These are phyloP conservation scores for Gila robusta DNA, from an alignment of 2,797 vertebrate genomes.

Conservation along the genomic window DNA sequence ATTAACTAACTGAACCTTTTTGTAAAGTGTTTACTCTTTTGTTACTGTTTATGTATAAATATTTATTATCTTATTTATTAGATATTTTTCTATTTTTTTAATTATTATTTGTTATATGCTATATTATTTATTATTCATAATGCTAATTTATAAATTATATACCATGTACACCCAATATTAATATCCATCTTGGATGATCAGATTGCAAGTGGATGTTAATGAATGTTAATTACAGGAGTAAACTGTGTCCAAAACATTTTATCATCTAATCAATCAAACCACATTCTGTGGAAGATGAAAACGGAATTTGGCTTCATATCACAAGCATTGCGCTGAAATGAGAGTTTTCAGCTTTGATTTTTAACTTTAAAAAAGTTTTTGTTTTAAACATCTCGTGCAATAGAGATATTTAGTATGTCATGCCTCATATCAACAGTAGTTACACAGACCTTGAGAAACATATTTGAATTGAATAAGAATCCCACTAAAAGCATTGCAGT, in stretches of 20 bases:
- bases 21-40: neutral
- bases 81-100: too few relatives aligned
- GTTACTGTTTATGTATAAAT: neutral
- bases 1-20: neutral
- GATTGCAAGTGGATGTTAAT: neutral
- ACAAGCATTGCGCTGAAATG: neutral
- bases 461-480: neutral
- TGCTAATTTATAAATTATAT: neutral
- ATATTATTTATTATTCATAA: neutral
- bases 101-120: neutral
- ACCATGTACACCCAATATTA: neutral
- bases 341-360: neutral
- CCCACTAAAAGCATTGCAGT: neutral
- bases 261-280: neutral
- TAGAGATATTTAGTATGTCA: neutral
- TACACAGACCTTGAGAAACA: neutral
- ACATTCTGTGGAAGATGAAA: neutral
- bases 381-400: too few relatives aligned
- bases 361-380: too few relatives aligned
- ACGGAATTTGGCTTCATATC: neutral
- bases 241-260: neutral
- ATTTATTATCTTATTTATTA: neutral
- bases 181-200: neutral
- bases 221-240: neutral
- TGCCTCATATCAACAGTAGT: neutral